A percentile compares a stretch with the other conserved stretches of the same genome.
Conservation (phyloP, 2,888 invertebrate genomes). For the Phymatocera aterrima region DNA sequence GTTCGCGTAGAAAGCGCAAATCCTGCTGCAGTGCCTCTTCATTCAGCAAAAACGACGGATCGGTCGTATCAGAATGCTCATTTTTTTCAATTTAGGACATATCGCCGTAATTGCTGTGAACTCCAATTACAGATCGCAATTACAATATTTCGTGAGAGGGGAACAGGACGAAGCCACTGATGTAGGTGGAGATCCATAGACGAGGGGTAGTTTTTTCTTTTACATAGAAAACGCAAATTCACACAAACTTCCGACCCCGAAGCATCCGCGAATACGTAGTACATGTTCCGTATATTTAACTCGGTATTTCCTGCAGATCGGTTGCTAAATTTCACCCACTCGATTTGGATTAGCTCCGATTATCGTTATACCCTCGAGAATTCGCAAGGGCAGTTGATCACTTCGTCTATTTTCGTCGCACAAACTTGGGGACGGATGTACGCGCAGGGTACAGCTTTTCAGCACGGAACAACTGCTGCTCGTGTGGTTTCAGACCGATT, state of each 20-base stretch:
- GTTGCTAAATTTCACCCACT: not conserved
- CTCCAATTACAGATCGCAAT: too few species aligned
- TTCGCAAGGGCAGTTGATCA: conserved; percentile 22
- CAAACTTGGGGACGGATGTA: not conserved
- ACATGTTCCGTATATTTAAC: not conserved
- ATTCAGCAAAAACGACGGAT: too few species aligned
- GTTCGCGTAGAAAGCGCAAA: too few species aligned
- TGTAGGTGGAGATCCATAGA: too few species aligned
- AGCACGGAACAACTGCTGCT: not conserved
- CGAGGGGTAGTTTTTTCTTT: too few species aligned
- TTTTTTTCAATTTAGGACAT: too few species aligned
- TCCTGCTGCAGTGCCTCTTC: too few species aligned
- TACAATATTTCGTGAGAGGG: too few species aligned
- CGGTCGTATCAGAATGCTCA: too few species aligned
- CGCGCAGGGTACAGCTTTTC: not conserved
- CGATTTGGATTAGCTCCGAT: not conserved
- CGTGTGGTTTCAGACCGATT: not conserved
- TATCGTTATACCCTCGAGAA: conserved; percentile 8
- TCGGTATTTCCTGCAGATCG: not conserved
- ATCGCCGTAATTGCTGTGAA: too few species aligned
- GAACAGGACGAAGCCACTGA: too few species aligned
- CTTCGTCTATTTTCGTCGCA: conserved; percentile 23
- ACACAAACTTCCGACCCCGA: not conserved
- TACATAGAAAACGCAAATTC: not conserved
- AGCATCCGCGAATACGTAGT: not conserved